Percentiles rank a stretch among this genome's conserved stretches.
Evolutionary conservation across 2,888 invertebrate species (phyloP).

Genomic region (Spisula solida): DNA sequence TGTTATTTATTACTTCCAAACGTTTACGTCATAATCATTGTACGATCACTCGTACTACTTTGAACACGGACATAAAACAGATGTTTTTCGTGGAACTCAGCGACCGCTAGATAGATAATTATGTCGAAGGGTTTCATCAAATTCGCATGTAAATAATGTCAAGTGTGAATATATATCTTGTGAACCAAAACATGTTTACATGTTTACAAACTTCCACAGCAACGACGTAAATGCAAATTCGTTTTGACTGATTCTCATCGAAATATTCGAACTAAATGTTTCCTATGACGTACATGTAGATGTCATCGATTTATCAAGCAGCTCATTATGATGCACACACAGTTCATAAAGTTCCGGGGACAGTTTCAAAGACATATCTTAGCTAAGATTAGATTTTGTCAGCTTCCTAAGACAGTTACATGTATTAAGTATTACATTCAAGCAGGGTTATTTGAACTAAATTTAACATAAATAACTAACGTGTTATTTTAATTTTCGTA

Average conservation of each 20-base stretch:
- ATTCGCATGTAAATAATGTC: background rate
- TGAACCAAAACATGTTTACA: background rate
- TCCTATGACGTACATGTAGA: too few relatives aligned
- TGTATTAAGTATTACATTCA: too few relatives aligned
- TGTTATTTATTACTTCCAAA: slow-evolving; percentile 25
- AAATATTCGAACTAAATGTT: too few relatives aligned
- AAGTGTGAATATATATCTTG: background rate
- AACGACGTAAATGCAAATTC: background rate
- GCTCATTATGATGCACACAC: too few relatives aligned
- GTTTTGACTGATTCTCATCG: background rate
- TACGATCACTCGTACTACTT: background rate
- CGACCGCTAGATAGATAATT: background rate
- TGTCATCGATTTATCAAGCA: too few relatives aligned
- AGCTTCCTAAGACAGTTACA: too few relatives aligned
- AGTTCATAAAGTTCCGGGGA: too few relatives aligned
- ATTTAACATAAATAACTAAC: too few relatives aligned
- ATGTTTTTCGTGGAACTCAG: background rate
- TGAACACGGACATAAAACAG: background rate
- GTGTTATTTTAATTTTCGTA: too few relatives aligned
- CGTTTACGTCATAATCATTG: slow-evolving; percentile 27
- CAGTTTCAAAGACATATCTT: too few relatives aligned
- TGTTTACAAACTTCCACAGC: background rate
- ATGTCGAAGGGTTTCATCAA: background rate
- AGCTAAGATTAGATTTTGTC: too few relatives aligned
- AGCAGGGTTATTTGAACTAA: too few relatives aligned